Conservation (phyloP, 2,888 invertebrate genomes). For the Cepaea hortensis region DNA sequence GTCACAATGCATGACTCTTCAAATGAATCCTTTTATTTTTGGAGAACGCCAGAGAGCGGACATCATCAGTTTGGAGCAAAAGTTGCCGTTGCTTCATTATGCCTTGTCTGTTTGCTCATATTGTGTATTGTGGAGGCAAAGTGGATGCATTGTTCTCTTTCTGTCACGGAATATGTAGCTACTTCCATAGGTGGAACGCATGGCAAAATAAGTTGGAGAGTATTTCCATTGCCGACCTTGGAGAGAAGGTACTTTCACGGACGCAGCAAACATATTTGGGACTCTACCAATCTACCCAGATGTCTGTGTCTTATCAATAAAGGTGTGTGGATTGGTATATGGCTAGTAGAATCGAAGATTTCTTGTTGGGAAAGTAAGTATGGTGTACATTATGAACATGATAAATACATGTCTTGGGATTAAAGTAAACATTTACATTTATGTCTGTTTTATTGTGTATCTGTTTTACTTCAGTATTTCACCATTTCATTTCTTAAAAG, state of each 20-base stretch:
- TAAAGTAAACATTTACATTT: no score
- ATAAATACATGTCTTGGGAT: no score
- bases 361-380: no score
- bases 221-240: constrained; percentile 91
- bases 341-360: no score
- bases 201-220: constrained; percentile 92
- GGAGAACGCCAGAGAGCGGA: constrained; percentile 91
- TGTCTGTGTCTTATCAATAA: constrained; percentile 85
- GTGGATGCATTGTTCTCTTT: constrained; percentile 86
- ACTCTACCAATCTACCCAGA: constrained; percentile 94
- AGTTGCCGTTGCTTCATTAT: constrained; percentile 87
- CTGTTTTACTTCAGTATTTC: no score
- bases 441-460: no score
- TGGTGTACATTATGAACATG: no score
- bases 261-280: constrained; percentile 82
- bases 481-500: no score
- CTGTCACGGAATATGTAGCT: constrained; percentile 83
- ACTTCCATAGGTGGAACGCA: constrained; percentile 84
- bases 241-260: constrained; percentile 79
- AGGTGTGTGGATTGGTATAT: neutral
- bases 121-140: constrained; percentile 86
- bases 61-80: constrained; percentile 94
- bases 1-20: constrained; percentile 92
- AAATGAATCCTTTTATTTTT: constrained; percentile 95
- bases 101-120: constrained; percentile 95